Evolutionary conservation across 2,888 invertebrate genomes (phyloP).

Genomic region (Callinectes sapidus): DNA sequence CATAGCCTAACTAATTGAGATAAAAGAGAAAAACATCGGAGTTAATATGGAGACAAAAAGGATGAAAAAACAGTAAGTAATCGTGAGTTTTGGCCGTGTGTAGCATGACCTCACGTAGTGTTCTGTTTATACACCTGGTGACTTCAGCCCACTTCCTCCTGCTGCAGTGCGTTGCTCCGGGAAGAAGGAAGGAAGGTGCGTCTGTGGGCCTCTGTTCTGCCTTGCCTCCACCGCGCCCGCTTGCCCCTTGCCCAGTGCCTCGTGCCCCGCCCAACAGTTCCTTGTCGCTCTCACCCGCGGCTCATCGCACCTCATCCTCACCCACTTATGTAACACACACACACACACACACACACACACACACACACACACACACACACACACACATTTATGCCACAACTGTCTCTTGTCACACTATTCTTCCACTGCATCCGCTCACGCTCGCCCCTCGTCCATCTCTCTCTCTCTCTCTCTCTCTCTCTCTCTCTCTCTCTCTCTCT

Average conservation of each 20-base stretch:
- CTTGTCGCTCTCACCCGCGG: background rate
- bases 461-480: too few relatives aligned
- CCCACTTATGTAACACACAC: too few relatives aligned
- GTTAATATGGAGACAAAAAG: background rate
- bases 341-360: background rate
- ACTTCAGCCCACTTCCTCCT: background rate
- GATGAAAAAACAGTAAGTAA: background rate
- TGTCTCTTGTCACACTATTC: too few relatives aligned
- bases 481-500: too few relatives aligned
- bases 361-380: conserved; percentile 18
- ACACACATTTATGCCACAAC: background rate
- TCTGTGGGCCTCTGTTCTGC: background rate
- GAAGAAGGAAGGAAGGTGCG: background rate
- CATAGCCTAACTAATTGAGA: too few relatives aligned
- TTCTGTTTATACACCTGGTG: background rate
- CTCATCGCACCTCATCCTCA: too few relatives aligned
- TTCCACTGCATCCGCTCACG: too few relatives aligned
- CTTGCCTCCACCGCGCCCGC: background rate
- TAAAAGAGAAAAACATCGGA: too few relatives aligned
- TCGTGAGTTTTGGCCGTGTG: background rate
- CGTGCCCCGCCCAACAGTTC: background rate
- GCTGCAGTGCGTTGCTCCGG: background rate
- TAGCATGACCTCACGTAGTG: background rate
- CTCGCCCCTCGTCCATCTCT: too few relatives aligned
- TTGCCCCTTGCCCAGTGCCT: background rate